These are phyloP conservation scores for Morpho achilles DNA, from an alignment of 2,888 invertebrate genomes.

Conservation along the genomic window DNA sequence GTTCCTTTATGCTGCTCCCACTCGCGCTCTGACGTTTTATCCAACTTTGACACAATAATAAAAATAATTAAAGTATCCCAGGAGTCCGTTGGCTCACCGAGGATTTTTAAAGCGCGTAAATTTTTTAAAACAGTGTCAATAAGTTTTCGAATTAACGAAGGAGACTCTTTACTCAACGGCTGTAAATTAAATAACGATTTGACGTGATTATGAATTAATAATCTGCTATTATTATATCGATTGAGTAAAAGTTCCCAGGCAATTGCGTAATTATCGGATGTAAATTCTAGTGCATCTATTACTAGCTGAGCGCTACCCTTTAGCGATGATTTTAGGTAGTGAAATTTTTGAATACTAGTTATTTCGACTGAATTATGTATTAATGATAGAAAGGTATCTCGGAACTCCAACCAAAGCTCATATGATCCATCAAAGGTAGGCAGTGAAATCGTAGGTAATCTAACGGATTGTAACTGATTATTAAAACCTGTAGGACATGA, in stretches of 20 bases:
- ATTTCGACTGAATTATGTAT: neutral
- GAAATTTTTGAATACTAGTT: conserved; percentile 4
- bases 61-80: no score
- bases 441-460: neutral
- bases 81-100: neutral
- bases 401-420: neutral
- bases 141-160: conserved; percentile 21
- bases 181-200: conserved; percentile 23
- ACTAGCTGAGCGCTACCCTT: neutral
- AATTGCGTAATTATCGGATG: neutral
- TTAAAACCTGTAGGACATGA: neutral
- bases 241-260: neutral
- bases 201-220: conserved; percentile 15
- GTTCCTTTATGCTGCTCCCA: no score
- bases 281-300: conserved; percentile 2
- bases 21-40: no score
- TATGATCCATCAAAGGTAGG: conserved; percentile 1
- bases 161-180: conserved; percentile 18
- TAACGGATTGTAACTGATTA: neutral
- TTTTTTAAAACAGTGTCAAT: conserved; percentile 24
- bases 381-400: neutral
- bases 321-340: conserved; percentile 7
- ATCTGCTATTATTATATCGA: conserved; percentile 4
- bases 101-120: conserved; percentile 15
- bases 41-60: no score